Evolutionary conservation across 2,113 vertebrate species (phyloP), one percentile per base, ranked within the genome.

Genomic region (Hippopotamus amphibius): DNA sequence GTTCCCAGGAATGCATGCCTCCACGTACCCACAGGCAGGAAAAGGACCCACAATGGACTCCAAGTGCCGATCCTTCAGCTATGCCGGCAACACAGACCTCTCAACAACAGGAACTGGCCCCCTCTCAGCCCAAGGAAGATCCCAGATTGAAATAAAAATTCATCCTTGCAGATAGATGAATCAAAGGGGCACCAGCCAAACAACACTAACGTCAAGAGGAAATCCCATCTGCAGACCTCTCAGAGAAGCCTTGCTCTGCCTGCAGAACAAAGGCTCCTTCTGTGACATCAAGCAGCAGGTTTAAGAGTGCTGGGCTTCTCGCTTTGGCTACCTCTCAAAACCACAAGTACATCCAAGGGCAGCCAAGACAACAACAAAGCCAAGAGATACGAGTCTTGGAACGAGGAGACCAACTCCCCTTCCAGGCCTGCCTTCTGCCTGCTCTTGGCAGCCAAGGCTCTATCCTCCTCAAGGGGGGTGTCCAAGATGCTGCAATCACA

Each of bases 251-350:
- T 72, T 53, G 50, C 88, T 96, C 61, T 19, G 46, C 22, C 6
- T 19, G 26, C 14, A 53, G 92, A 97, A 97, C 95, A 92, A 98
- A 95, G 96, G 69, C 57, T 93, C 30, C 53, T 72, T 96, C 95
- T 97, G 90, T 93, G 79, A 90, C 97, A 97, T 33, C 74, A 87
- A 68, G 90, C 68, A 76, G 90, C 89, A 96, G 69, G 88, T 88
- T 93, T 79, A 93, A 94, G 88, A 90, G n/a, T 66, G 30, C 88
- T 55, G 68, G 79, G 93, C 96, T 96, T 82, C 93, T 97, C 69
- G 24, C 81, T 55, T 37, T 97, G 96, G 97, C 94, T 85, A 93
- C 85, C 79, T 96, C 96, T 97, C 97, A 98, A 97, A 98, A 97
- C 94, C 97, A 95, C 97, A 97, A 94, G 90, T 85, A 97, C 94